These are phyloP conservation scores for Siderastrea siderea DNA, from an alignment of 92 coral and sea anemone genomes.

Conservation along the genomic window DNA sequence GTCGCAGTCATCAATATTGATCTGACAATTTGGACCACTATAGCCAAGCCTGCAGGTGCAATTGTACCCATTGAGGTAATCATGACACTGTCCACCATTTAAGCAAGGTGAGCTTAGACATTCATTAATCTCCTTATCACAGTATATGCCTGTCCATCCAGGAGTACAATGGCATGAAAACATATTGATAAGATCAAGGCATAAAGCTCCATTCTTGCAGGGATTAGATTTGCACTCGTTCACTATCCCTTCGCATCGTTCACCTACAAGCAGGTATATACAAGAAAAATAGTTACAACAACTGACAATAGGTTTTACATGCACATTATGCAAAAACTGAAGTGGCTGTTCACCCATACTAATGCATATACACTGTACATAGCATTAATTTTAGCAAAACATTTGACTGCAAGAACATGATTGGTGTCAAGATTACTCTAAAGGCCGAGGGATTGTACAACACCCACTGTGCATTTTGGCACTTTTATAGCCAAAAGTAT, in stretches of 20 bases:
- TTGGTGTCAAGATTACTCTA: too few species aligned
- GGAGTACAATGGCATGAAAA: background rate
- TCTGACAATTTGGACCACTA: constrained; percentile 78
- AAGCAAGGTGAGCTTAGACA: constrained; percentile 60
- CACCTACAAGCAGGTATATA: constrained; percentile 21
- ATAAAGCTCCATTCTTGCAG: background rate
- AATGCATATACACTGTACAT: too few species aligned
- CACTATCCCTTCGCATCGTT: background rate
- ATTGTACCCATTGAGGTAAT: constrained; percentile 52
- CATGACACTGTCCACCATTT: constrained; percentile 85
- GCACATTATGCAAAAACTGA: too few species aligned
- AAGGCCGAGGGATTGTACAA: too few species aligned
- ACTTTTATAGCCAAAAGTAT: too few species aligned
- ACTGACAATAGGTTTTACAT: too few species aligned
- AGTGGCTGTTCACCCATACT: too few species aligned
- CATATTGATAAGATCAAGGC: background rate
- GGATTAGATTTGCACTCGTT: constrained; percentile 43
- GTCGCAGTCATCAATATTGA: constrained; percentile 76
- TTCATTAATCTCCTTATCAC: constrained; percentile 34
- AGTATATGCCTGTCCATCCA: constrained; percentile 37
- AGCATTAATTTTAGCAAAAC: too few species aligned
- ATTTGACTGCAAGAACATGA: too few species aligned
- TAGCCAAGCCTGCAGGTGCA: constrained; percentile 77
- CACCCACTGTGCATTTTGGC: too few species aligned
- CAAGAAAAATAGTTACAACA: background rate